Evolutionary conservation across 1,140 invertebrate species (phyloP).

Genomic region (Theocolax elegans): DNA sequence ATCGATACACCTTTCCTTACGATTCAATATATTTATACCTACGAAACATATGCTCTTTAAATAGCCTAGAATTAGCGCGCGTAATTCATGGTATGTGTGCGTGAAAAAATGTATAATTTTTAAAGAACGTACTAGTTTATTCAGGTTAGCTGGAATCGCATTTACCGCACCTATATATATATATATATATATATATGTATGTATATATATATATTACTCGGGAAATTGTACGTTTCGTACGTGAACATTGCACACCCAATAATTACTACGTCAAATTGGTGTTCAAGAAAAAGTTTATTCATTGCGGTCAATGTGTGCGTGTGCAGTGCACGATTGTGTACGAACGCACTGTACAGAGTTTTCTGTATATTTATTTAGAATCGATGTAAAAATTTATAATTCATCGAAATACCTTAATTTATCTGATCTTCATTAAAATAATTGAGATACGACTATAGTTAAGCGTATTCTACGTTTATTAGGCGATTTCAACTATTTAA

Average conservation of each 20-base stretch:
- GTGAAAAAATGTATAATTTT: constrained; percentile 18
- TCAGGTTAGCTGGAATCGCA: neutral
- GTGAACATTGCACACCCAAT: constrained; percentile 14
- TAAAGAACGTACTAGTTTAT: constrained; percentile 8
- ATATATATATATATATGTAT: too few species aligned
- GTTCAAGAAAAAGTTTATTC: constrained; percentile 4
- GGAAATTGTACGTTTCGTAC: constrained; percentile 9
- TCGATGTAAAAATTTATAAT: too few species aligned
- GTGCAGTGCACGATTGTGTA: too few species aligned
- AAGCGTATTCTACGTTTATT: too few species aligned
- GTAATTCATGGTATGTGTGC: constrained; percentile 24
- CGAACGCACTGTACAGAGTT: too few species aligned
- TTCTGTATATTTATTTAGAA: constrained; percentile 8
- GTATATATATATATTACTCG: too few species aligned
- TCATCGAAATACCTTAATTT: too few species aligned
- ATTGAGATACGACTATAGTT: too few species aligned
- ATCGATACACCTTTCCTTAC: too few species aligned
- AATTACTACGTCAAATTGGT: constrained; percentile 2
- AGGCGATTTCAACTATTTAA: too few species aligned
- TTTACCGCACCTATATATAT: constrained; percentile 3
- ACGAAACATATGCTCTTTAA: constrained; percentile 4
- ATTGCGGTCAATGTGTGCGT: neutral
- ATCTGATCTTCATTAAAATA: too few species aligned
- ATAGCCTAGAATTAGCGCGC: constrained; percentile 18
- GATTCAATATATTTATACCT: too few species aligned